phyloP scores from a whole-genome alignment of 2,888 invertebrate genomes.

The Octodonta nipae region DNA sequence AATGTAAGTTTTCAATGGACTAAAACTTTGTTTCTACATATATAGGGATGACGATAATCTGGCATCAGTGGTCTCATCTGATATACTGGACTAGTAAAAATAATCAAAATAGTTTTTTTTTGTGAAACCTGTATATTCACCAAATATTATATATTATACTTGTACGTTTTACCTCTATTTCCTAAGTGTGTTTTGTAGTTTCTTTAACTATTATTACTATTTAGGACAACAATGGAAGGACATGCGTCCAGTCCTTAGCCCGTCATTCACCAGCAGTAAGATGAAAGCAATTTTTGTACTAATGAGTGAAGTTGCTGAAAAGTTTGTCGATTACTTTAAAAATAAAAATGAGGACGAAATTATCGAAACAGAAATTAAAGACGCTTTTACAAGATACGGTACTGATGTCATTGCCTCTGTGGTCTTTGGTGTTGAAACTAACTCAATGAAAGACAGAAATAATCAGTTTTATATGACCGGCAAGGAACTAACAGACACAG shows the following conservation, averaged over 20 bases:
- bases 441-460: not conserved
- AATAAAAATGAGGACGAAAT: not conserved
- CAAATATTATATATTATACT: too few species aligned
- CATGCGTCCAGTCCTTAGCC: conserved; percentile 35
- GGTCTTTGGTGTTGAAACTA: not conserved
- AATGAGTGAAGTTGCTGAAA: conserved; percentile 13
- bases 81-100: too few species aligned
- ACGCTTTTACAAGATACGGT: not conserved
- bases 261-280: conserved; percentile 28
- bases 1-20: too few species aligned
- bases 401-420: not conserved
- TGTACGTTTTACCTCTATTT: too few species aligned
- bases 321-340: not conserved
- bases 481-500: too few species aligned
- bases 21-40: too few species aligned
- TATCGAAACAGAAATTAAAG: not conserved
- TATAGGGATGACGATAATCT: too few species aligned
- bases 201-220: too few species aligned
- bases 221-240: conserved; percentile 24
- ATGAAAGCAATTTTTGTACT: conserved; percentile 17
- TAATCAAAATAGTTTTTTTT: too few species aligned
- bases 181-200: too few species aligned
- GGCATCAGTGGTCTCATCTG: too few species aligned
- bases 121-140: too few species aligned
- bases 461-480: not conserved